Conservation (phyloP, 2,888 invertebrate genomes). For the Xestoiulus laeticollis region DNA sequence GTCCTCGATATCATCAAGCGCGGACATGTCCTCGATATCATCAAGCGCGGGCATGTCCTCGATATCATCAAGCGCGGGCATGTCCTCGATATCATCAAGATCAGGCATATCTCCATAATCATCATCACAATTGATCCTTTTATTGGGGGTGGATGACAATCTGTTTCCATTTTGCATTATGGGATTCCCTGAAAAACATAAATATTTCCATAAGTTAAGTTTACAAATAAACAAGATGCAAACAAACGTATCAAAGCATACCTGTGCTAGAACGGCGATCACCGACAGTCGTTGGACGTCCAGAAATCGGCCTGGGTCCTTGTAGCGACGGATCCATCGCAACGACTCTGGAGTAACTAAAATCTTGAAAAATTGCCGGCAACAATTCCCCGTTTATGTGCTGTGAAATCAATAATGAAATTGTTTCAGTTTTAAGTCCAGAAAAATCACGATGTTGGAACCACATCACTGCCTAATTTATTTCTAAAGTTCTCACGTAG, state of each 20-base stretch:
- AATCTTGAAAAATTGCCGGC: not conserved
- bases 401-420: not conserved
- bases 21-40: not conserved
- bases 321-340: not conserved
- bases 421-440: not conserved
- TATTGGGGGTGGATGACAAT: not conserved
- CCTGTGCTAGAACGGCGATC: not conserved
- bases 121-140: not conserved
- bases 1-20: not conserved
- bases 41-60: not conserved
- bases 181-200: not conserved
- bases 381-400: not conserved
- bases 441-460: too few species aligned
- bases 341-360: not conserved
- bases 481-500: too few species aligned
- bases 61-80: not conserved
- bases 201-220: too few species aligned
- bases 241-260: too few species aligned
- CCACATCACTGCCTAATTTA: too few species aligned
- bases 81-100: not conserved
- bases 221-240: not conserved
- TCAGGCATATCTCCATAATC: not conserved
- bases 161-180: not conserved
- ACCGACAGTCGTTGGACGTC: not conserved
- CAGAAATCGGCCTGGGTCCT: not conserved